Base-by-base conservation (phyloP, 1,140 invertebrate species). In the Carposina sasakii region DNA sequence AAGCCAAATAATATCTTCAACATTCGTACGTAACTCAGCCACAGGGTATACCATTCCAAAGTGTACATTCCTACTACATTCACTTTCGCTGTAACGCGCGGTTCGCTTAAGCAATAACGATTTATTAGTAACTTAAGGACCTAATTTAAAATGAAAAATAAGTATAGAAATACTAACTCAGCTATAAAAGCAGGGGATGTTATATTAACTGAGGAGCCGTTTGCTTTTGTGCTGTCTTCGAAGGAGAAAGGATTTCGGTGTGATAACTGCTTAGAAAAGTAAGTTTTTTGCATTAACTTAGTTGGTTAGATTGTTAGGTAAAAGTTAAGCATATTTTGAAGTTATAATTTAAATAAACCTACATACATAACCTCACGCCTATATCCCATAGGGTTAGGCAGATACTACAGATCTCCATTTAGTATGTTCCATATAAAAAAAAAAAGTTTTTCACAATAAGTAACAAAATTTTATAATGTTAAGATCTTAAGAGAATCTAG, bases 261-360 rank as follows among this genome's bases (percentile, higher is more conserved):
- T 65, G 79, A 83, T 68, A 72, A 76, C 53, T 83, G 79, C 34
- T 63, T 83, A 17, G 56, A 76, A 65, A 76, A 71, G 79, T 81
- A 68, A 68, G 76, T 72, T 12, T 12, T 12, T n/a, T n/a, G n/a
- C n/a, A n/a, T n/a, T n/a, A n/a, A n/a, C n/a, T n/a, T n/a, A n/a
- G n/a, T n/a, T n/a, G n/a, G n/a, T n/a, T n/a, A n/a, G n/a, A n/a
- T n/a, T n/a, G n/a, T n/a, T n/a, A n/a, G n/a, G n/a, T n/a, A n/a
- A n/a, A n/a, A n/a, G n/a, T n/a, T n/a, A n/a, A n/a, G n/a, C n/a
- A n/a, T n/a, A n/a, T n/a, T n/a, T n/a, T n/a, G n/a, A n/a, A n/a
- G n/a, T n/a, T n/a, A n/a, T n/a, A n/a, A n/a, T n/a, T n/a, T n/a
- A n/a, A n/a, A n/a, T n/a, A n/a, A n/a, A n/a, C n/a, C n/a, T n/a